Base-by-base conservation (phyloP, 1,140 invertebrate genomes). In the Paralvinella palmiformis region DNA sequence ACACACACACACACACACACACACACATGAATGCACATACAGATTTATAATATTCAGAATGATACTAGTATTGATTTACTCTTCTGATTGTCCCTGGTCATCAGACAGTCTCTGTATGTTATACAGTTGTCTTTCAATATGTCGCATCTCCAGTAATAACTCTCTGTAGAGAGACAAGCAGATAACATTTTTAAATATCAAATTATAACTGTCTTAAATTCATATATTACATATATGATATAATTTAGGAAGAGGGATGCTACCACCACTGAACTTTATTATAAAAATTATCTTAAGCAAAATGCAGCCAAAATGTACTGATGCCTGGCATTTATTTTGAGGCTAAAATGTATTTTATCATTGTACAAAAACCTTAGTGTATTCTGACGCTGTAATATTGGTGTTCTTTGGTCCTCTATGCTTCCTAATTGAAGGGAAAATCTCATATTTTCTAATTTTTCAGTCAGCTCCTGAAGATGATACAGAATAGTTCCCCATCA, bases 351-450 rank as follows among this genome's bases (percentile, higher is more conserved):
- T n/a, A n/a, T n/a, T 48, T 6, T 48, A 17, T 17, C 27, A 24
- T 48, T 5, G n/a, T 52, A 29, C 24, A n/a, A 20, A 62, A 68
- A 82, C 83, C 86, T 81, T 50, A 97, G 89, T 64, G 85, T 84
- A 74, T 95, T 95, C 77, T 98, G 94, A 53, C 95, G 82, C 66
- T 91, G 87, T 69, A 95, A 90, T 73, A 98, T 96, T 13, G 94
- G 94, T 45, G 88, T 86, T 63, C 91, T 85, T 68, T 95, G 93
- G 77, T 96, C 93, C 71, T 94, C 91, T 50, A 91, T 86, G 52
- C 89, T 89, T 67, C 91, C 89, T 52, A 97, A 78, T 75, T 96
- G 92, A 48, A 96, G 80, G 73, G 96, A 91, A 79, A 97, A 97
- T 59, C 93, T 86, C 89, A 95, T 92, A 44, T 91, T 84, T 65